Evolutionary conservation across 2,888 invertebrate genomes (phyloP).

Genomic region (Cinara cedri): DNA sequence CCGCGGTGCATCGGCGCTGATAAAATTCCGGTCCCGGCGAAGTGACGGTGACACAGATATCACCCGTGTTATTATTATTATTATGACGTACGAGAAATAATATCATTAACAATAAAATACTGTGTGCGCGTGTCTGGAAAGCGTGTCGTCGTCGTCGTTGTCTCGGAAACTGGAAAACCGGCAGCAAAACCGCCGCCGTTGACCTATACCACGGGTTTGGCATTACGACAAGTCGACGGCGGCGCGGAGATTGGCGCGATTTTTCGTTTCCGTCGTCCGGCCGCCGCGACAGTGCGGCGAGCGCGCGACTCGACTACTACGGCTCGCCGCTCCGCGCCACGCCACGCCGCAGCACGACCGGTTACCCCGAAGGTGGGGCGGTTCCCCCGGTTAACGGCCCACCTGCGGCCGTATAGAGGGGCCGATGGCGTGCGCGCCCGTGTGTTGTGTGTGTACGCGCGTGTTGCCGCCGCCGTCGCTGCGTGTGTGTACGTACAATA

Average conservation of each 20-base stretch:
- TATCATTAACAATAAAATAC: no score
- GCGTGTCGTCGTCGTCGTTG: not conserved
- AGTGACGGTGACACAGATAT: no score
- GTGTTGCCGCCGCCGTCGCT: not conserved
- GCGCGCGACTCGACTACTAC: no score
- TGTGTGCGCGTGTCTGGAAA: no score
- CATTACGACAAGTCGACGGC: conserved; percentile 12
- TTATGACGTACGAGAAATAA: not conserved
- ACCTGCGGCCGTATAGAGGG: not conserved
- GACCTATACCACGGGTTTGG: conserved; percentile 44
- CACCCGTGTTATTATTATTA: no score
- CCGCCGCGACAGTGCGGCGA: not conserved
- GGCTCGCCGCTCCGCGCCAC: not conserved
- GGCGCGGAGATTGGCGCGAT: not conserved
- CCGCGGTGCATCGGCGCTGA: no score
- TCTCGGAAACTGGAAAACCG: conserved; percentile 45
- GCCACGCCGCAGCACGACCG: conserved; percentile 22
- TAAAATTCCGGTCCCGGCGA: no score
- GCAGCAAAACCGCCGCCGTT: not conserved
- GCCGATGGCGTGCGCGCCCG: no score
- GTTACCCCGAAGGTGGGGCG: conserved; percentile 54
- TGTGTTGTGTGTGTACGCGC: not conserved
- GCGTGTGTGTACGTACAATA: not conserved
- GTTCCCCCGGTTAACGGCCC: conserved; percentile 14
- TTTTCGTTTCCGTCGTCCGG: conserved; percentile 28